Percentiles rank a stretch among this genome's conserved stretches.
Evolutionary conservation across 2,888 invertebrate species (phyloP).

Genomic region (Chymomyza caudatula): DNA sequence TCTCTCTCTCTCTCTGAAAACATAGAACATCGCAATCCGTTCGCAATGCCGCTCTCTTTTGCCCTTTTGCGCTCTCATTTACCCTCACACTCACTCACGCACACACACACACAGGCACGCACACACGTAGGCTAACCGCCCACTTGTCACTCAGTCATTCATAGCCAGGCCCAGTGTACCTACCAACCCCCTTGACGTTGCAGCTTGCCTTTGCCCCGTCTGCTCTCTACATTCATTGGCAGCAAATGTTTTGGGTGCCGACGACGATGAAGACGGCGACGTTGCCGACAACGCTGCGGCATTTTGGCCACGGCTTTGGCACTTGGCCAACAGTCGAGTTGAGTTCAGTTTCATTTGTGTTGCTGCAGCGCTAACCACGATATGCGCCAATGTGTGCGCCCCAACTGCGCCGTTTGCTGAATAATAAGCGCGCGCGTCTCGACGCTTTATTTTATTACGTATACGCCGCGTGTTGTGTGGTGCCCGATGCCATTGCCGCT

Average conservation of each 20-base stretch:
- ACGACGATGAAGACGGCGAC: constrained; percentile 17
- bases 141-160: constrained; percentile 69
- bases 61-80: constrained; percentile 14
- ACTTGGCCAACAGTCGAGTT: background rate
- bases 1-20: background rate
- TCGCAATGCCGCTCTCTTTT: background rate
- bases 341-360: constrained; percentile 41
- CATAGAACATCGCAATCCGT: background rate
- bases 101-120: constrained; percentile 19
- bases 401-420: background rate
- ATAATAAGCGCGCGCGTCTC: constrained; percentile 26
- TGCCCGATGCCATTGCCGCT: constrained; percentile 1
- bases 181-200: background rate
- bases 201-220: background rate
- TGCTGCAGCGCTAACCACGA: constrained; percentile 60
- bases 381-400: background rate
- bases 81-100: constrained; percentile 18
- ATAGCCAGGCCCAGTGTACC: constrained; percentile 52
- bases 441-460: constrained; percentile 52
- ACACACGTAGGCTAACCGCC: constrained; percentile 45
- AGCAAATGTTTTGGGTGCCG: constrained; percentile 23
- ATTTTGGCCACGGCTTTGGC: constrained; percentile 59
- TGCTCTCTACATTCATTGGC: constrained; percentile 51
- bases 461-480: constrained; percentile 51
- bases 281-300: constrained; percentile 49